These are phyloP conservation scores for Smittia sp. DNA, from an alignment of 2,888 invertebrate genomes.

Conservation along the genomic window DNA sequence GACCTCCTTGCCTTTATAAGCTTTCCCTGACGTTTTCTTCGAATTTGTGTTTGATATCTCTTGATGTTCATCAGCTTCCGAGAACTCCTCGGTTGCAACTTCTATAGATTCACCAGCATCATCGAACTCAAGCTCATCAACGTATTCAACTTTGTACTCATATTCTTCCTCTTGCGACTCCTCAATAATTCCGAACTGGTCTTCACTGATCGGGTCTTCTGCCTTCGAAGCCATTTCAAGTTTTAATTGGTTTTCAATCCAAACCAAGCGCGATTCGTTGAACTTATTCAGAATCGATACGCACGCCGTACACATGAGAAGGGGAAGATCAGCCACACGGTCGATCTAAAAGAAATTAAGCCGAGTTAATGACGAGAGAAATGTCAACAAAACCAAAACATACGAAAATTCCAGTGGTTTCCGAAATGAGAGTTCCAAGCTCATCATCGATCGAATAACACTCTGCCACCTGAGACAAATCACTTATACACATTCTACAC, in stretches of 20 bases:
- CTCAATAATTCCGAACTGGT: too few species aligned
- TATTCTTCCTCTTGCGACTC: background rate
- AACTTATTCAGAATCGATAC: background rate
- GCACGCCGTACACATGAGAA: conserved; percentile 10
- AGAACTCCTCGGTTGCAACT: background rate
- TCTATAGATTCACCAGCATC: too few species aligned
- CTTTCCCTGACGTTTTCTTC: too few species aligned
- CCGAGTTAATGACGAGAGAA: too few species aligned
- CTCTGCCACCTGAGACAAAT: background rate
- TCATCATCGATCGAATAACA: conserved; percentile 21
- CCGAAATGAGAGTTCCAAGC: background rate
- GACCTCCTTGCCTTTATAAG: conserved; percentile 20
- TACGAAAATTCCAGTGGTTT: background rate
- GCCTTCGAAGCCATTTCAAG: background rate
- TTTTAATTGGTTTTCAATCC: background rate
- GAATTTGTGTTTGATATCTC: background rate
- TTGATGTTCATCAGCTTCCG: background rate
- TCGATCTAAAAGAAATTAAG: too few species aligned
- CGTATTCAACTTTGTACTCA: too few species aligned
- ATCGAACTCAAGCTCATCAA: too few species aligned
- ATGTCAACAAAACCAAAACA: background rate
- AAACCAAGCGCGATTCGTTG: background rate
- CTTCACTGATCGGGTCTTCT: background rate
- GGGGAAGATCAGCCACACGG: too few species aligned
- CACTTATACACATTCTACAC: conserved; percentile 5